Evolutionary conservation across 2,888 invertebrate genomes (phyloP), one percentile per base, ranked within the genome.

Genomic region (Toxonevra muliebris): DNA sequence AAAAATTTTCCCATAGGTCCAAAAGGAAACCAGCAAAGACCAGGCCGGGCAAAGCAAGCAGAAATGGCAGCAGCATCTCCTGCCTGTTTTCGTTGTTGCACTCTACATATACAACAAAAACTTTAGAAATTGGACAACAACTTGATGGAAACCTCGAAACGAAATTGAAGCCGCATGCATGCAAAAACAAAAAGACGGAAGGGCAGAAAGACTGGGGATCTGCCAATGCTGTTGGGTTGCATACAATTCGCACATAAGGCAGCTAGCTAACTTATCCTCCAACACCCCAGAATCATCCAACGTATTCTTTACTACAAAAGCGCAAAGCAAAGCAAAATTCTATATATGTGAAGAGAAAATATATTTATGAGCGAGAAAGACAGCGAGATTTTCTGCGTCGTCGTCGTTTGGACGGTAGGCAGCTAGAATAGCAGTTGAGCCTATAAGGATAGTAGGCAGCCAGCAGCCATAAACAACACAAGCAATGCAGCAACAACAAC

Each of bases 331-430:
- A 30, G 30, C 30, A 30, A 30, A 30, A 30, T 30, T 30, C 30
- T 30, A 30, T 30, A 7, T 30, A 30, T 30, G 30, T 30, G 30
- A 30, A 30, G 30, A 4, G 2, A 30, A 30, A 30, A 30, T 30
- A 11, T 15, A 45, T 45, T 55, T 57, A 55, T 45, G 64, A 64
- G 64, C 57, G 57, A 64, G 55, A 55, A 64, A 64, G 64, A 64
- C 30, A 30, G 64, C 45, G 64, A 55, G 55, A 45, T 64, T 64
- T 57, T n/a, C 64, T 64, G 64, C 64, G 64, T 55, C 15, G 15
- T 41, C 58, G 19, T 41, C 57, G 30, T 2, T 30, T 30, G 30
- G 30, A 30, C n/a, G 15, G 17, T 15, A 5, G 17, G 17, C 53
- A 17, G 40, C 17, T 41, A 59, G 15, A 42, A 59, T 59, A 13